Evolutionary conservation across 2,113 vertebrate species (phyloP).

Genomic region (Zapornia atra): DNA sequence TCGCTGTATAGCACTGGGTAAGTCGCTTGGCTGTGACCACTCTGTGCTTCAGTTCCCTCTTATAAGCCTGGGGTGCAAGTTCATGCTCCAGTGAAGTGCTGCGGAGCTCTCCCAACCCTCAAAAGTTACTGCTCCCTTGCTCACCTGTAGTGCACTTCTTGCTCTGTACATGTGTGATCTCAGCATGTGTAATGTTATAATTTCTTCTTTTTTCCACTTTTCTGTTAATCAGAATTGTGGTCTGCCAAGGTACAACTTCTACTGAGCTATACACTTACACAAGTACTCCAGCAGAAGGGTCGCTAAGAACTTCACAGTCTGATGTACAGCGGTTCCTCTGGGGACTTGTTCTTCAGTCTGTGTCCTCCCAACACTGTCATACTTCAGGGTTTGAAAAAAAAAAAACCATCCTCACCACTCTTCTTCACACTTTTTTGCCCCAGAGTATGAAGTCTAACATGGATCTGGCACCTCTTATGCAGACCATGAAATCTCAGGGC

Average conservation of each 20-base stretch:
- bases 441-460: neutral
- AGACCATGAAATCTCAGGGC: neutral
- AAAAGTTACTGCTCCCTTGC: rapidly evolving
- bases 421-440: neutral
- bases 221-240: neutral
- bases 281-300: neutral
- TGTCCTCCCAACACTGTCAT: neutral
- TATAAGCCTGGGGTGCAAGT: neutral
- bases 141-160: neutral
- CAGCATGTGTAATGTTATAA: neutral
- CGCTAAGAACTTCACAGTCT: neutral
- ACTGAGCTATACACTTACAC: neutral
- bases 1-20: neutral
- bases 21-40: neutral
- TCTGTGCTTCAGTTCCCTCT: neutral
- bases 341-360: neutral
- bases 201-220: neutral
- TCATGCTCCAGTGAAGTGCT: neutral
- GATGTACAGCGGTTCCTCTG: neutral
- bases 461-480: neutral
- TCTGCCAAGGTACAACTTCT: too few relatives aligned
- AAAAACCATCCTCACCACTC: neutral
- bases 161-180: neutral
- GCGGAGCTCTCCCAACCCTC: neutral
- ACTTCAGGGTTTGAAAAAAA: neutral